phyloP scores from a whole-genome alignment of 1,140 invertebrate genomes.

The Formica exsecta region DNA sequence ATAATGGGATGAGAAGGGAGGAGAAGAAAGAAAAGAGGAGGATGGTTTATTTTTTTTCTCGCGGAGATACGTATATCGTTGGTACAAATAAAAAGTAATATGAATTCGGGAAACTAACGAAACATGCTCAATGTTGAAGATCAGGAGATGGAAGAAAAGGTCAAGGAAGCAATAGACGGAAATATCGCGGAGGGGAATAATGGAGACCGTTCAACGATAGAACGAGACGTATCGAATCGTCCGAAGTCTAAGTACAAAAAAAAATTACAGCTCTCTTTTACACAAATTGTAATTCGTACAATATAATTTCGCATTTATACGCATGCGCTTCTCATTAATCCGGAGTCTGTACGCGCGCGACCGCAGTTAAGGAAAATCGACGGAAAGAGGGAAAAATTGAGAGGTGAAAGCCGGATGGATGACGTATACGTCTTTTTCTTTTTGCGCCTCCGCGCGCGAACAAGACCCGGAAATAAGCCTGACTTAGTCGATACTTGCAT shows the following conservation, averaged over 20 bases:
- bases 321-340: conserved; percentile 73
- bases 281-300: conserved; percentile 77
- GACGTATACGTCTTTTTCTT: too few relatives aligned
- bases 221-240: conserved; percentile 74
- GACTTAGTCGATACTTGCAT: conserved; percentile 82
- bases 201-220: conserved; percentile 60
- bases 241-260: conserved; percentile 82
- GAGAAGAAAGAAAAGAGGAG: too few relatives aligned
- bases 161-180: neutral
- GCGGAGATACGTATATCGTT: neutral
- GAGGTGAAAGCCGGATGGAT: neutral
- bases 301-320: conserved; percentile 75
- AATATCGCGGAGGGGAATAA: neutral
- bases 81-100: neutral
- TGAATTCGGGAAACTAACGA: conserved; percentile 20
- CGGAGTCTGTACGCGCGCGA: conserved; percentile 57
- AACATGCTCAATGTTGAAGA: neutral
- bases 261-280: conserved; percentile 81
- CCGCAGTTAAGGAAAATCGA: conserved; percentile 8
- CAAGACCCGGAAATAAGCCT: conserved; percentile 79
- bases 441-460: conserved; percentile 43
- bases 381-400: conserved; percentile 3
- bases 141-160: neutral
- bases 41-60: conserved; percentile 4
- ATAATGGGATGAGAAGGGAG: too few relatives aligned